Base-by-base conservation (phyloP, 2,797 vertebrate species). In the Scleropages formosus region DNA sequence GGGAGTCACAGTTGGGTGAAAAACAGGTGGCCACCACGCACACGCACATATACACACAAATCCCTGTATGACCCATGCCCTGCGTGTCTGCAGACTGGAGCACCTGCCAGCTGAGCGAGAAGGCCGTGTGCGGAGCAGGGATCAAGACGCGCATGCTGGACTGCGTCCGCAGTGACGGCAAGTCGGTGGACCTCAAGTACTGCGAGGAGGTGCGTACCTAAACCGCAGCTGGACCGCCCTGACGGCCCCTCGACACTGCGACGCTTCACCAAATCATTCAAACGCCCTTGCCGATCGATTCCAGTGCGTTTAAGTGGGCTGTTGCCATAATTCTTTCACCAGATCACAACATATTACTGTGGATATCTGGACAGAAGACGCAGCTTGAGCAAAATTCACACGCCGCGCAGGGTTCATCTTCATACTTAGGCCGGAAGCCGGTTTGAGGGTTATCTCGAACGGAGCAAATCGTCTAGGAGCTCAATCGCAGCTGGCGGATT, bases 121-220 rank as follows among this genome's bases (percentile, higher is more conserved):
- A 91, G 74, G 96, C 96, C 0, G 95, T 98, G 44, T 99, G 97
- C 72, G 97, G 97, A 26, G 88, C 88, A 0, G 97, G 97, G 11
- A 90, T 98, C 85, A 98, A 96, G 90, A 98, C 97, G 1, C 90
- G 97, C 82, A 97, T 98, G 96, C 83, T 98, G 16, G 97, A 99
- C 76, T 99, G 97, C 9, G 96, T 98, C 74, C 95, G 97, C 81
- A 98, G 97, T 0, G 95, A 98, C 26, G 94, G 95, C 76, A 98
- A 97, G 81, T 98, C 97, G 0, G 96, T 98, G 15, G 95, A 97
- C 85, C 90, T 98, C 64, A 95, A 92, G 79, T 94, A 92, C 84
- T 99, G 97, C 69, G 91, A 96, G 82, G 91, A 97, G 95, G 97
- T 98, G 82, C 89, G 94, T 16, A 61, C 4, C 67, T 26, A n/a